Conservation (phyloP, 2,888 invertebrate species). For the Philereme transversata region DNA sequence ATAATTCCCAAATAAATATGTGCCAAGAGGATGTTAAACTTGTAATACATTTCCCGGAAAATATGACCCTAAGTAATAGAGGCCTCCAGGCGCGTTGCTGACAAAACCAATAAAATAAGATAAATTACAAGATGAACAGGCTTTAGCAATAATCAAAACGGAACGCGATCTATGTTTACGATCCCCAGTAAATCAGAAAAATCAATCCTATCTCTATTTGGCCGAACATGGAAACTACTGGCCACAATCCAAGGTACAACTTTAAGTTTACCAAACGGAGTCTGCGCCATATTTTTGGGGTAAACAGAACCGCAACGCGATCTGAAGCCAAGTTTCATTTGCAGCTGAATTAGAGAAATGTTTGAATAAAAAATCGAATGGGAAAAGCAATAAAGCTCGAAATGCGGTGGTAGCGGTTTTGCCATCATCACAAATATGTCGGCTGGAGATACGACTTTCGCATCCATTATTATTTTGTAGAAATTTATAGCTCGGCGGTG, state of each 20-base stretch:
- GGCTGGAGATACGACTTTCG: slow-evolving; percentile 43
- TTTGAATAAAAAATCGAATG: slow-evolving; percentile 36
- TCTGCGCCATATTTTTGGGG: slow-evolving; percentile 47
- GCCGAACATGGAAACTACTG: slow-evolving; percentile 51
- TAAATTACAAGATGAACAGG: slow-evolving; percentile 41
- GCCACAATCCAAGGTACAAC: slow-evolving; percentile 61
- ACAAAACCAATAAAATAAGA: slow-evolving; percentile 43
- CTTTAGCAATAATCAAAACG: slow-evolving; percentile 46
- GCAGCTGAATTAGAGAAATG: slow-evolving; percentile 38
- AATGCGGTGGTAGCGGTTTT: slow-evolving; percentile 40
- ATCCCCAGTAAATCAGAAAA: slow-evolving; percentile 57
- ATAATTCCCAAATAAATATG: not conserved
- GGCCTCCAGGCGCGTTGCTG: slow-evolving; percentile 32
- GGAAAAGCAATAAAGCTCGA: slow-evolving; percentile 42
- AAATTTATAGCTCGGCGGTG: slow-evolving; percentile 59
- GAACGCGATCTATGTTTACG: slow-evolving; percentile 43
- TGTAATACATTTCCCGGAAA: slow-evolving; percentile 16
- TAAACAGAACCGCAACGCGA: slow-evolving; percentile 45
- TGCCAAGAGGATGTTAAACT: slow-evolving; percentile 9
- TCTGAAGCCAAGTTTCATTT: slow-evolving; percentile 45
- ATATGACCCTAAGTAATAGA: slow-evolving; percentile 16
- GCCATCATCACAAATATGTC: slow-evolving; percentile 44
- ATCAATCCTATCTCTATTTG: slow-evolving; percentile 59
- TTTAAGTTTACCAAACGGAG: slow-evolving; percentile 55
- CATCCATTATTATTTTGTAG: slow-evolving; percentile 61